These are phyloP conservation scores for Athalia rosae DNA, from an alignment of 2,888 invertebrate species.

Conservation along the genomic window DNA sequence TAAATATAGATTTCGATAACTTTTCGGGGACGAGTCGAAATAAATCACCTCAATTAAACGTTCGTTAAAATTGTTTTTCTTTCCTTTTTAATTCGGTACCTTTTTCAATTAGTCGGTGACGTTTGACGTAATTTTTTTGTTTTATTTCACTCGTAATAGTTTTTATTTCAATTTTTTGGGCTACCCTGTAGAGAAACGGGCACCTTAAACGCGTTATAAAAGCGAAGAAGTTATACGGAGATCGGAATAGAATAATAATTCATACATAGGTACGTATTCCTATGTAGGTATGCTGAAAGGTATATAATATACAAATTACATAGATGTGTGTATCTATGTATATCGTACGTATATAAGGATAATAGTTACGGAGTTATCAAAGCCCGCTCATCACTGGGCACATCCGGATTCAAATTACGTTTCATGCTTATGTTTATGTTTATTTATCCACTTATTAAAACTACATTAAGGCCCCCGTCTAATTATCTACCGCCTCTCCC, in stretches of 20 bases:
- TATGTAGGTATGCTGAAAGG: slow-evolving; percentile 6
- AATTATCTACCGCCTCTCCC: slow-evolving; percentile 57
- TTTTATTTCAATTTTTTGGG: no score
- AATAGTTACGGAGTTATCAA: slow-evolving; percentile 63
- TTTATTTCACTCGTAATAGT: no score
- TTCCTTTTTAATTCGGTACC: no score
- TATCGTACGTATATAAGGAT: not conserved
- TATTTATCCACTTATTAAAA: slow-evolving; percentile 74
- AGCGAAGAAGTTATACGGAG: not conserved
- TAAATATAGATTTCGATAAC: no score
- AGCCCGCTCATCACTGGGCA: slow-evolving; percentile 68
- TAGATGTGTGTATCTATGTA: not conserved
- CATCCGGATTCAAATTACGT: slow-evolving; percentile 74
- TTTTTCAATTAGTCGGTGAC: no score
- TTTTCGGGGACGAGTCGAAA: not conserved
- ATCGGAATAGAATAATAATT: not conserved
- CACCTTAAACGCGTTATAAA: not conserved
- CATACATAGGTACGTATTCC: slow-evolving; percentile 20
- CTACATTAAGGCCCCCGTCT: slow-evolving; percentile 68
- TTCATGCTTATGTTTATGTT: slow-evolving; percentile 71
- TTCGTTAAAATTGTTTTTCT: no score
- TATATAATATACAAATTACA: not conserved
- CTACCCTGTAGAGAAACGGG: no score
- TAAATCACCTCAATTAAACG: no score
- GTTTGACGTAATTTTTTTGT: no score